A percentile compares a stretch with the other conserved stretches of the same genome.
Conservation (phyloP, 1,140 invertebrate genomes). For the Glossosoma conforme region DNA sequence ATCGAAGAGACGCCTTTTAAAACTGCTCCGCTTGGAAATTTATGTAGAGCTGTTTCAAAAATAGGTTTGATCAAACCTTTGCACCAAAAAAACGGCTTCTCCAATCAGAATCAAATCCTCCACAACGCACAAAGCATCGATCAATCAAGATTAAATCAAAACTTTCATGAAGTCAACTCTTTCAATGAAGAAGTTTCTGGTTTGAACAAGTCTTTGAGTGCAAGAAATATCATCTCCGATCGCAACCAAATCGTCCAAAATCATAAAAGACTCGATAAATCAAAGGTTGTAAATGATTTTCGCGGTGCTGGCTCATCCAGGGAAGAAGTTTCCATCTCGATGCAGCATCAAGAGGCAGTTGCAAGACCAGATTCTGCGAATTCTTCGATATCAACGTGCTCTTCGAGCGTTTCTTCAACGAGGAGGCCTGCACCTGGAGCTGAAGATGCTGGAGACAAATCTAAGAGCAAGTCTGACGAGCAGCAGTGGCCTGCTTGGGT, state of each 20-base stretch:
- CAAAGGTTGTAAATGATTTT: too few species aligned
- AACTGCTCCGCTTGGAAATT: slow-evolving; percentile 36
- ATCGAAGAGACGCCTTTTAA: slow-evolving; percentile 1
- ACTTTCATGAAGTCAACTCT: too few species aligned
- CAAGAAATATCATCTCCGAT: neutral
- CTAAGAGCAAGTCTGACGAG: slow-evolving; percentile 49
- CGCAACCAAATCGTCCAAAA: neutral
- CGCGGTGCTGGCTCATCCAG: neutral
- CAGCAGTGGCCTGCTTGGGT: slow-evolving; percentile 91
- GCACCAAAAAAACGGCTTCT: slow-evolving; percentile 6
- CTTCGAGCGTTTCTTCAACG: slow-evolving; percentile 27
- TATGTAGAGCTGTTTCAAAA: slow-evolving; percentile 41
- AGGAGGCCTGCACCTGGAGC: slow-evolving; percentile 33
- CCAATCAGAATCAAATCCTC: too few species aligned
- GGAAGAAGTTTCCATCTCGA: slow-evolving; percentile 4
- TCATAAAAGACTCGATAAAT: too few species aligned
- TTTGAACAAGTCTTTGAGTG: neutral
- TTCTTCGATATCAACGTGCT: slow-evolving; percentile 46
- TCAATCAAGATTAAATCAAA: too few species aligned
- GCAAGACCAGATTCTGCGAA: slow-evolving; percentile 47
- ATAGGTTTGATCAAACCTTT: slow-evolving; percentile 35
- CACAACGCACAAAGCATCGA: too few species aligned
- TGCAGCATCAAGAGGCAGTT: slow-evolving; percentile 28
- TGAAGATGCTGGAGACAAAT: slow-evolving; percentile 43
- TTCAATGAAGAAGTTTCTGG: too few species aligned